Evolutionary conservation across 2,888 invertebrate species (phyloP), one percentile per base, ranked within the genome.

Genomic region (Trileptium ribeirensis): DNA sequence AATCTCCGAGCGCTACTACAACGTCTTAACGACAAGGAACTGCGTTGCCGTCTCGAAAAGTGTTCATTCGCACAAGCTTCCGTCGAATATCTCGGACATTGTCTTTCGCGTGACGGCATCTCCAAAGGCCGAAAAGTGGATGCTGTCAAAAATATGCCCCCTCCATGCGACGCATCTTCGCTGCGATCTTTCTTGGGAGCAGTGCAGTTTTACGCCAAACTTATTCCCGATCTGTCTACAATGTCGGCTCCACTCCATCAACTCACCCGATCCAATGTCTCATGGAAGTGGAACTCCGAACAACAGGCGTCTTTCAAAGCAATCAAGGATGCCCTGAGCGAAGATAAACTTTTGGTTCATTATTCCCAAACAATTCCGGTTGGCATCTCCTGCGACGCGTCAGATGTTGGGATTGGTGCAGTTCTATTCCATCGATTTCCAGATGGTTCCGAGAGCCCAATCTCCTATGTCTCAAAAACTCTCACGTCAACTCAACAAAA

Each of bases 381-480:
- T 8, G 31, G 74, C 19, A 3, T 70, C 8, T 29, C 74, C 74
- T 70, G 74, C 74, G 79, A 79, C 77, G 79, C 79, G 15, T 79
- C 79, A n/a, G 29, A n/a, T n/a, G 33, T 78, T 79, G 79, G 79
- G 15, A 31, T 79, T 75, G 79, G 79, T 8, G 79, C 79, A 31
- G 79, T 79, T 29, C 34, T 8, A n/a, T 85, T 36, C 83, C 83
- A 85, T 80, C 74, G 70, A 24, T 81, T 82, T 36, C 81, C 84
- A 67, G 83, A 81, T 19, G 67, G 81, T 15, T 79, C 79, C 29
- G 67, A 82, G 1, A 64, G 83, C 34, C 84, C 85, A n/a, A 84
- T 84, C 1, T 84, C 83, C 31, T 85, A 82, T 74, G 84, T 84
- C 0, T 85, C 85, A 34, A 78, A 85, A 33, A 82, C 82, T 15